A percentile compares a stretch with the other conserved stretches of the same genome.
Evolutionary conservation across 2,113 vertebrate species (phyloP).

Genomic region (Suricata suricatta): DNA sequence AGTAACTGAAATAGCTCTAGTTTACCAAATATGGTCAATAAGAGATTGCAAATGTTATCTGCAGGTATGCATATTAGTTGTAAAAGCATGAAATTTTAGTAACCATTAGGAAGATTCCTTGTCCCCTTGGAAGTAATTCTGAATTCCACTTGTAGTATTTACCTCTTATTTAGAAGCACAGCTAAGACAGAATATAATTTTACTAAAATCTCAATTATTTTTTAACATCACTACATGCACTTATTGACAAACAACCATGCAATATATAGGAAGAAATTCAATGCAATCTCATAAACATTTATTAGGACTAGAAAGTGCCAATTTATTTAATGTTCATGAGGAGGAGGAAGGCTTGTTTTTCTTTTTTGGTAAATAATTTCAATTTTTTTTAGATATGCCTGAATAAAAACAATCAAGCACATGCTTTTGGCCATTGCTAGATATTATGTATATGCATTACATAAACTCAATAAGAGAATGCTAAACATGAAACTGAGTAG

Average conservation of each 20-base stretch:
- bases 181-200: neutral
- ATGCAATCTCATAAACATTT: neutral
- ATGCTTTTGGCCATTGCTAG: neutral
- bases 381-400: constrained; percentile 30
- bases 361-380: constrained; percentile 44
- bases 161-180: neutral
- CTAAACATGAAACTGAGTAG: constrained; percentile 33
- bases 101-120: neutral
- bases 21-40: neutral
- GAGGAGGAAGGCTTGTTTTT: constrained; percentile 35
- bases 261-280: neutral
- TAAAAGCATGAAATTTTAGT: neutral
- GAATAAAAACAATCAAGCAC: constrained; percentile 15
- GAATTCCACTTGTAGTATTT: neutral
- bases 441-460: neutral
- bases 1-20: neutral
- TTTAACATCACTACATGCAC: neutral
- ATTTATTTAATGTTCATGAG: constrained; percentile 27
- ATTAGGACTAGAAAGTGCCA: neutral
- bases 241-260: neutral
- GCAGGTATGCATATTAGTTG: neutral
- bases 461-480: neutral
- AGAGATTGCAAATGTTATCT: neutral
- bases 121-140: constrained; percentile 35
- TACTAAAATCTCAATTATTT: constrained; percentile 25